These are phyloP conservation scores for Lasioglossum marginatum DNA, from an alignment of 2,888 invertebrate species.

Conservation along the genomic window DNA sequence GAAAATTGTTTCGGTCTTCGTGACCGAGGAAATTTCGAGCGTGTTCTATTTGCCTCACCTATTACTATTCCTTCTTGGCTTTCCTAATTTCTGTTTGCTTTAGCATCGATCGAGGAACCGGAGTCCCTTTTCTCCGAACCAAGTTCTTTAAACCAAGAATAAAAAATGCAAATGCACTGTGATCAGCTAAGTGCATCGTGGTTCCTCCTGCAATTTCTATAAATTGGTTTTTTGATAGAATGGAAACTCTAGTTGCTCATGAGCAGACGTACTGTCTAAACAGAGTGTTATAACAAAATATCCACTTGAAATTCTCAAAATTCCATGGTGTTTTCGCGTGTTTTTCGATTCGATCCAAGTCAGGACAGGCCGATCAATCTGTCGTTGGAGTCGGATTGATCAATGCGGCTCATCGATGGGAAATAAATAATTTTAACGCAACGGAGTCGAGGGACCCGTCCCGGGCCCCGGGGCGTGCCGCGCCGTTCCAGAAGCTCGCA, in stretches of 20 bases:
- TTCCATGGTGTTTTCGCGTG: too few species aligned
- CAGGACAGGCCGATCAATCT: slow-evolving; percentile 9
- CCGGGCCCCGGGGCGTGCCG: neutral
- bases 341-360: neutral
- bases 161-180: neutral
- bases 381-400: slow-evolving; percentile 15
- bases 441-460: slow-evolving; percentile 10
- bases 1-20: slow-evolving; percentile 38
- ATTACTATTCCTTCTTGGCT: neutral
- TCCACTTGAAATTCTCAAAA: too few species aligned
- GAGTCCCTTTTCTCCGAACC: too few species aligned
- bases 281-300: neutral
- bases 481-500: slow-evolving; percentile 33
- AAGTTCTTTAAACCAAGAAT: neutral
- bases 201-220: neutral
- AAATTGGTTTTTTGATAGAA: neutral
- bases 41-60: neutral
- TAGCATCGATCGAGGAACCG: neutral
- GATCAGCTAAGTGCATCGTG: neutral
- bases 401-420: slow-evolving; percentile 14
- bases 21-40: slow-evolving; percentile 38
- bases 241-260: neutral
- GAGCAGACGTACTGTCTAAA: neutral
- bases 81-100: slow-evolving; percentile 10
- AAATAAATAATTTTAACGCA: slow-evolving; percentile 59